Conservation (phyloP, 2,797 vertebrate genomes). For the Siniperca scherzeri region DNA sequence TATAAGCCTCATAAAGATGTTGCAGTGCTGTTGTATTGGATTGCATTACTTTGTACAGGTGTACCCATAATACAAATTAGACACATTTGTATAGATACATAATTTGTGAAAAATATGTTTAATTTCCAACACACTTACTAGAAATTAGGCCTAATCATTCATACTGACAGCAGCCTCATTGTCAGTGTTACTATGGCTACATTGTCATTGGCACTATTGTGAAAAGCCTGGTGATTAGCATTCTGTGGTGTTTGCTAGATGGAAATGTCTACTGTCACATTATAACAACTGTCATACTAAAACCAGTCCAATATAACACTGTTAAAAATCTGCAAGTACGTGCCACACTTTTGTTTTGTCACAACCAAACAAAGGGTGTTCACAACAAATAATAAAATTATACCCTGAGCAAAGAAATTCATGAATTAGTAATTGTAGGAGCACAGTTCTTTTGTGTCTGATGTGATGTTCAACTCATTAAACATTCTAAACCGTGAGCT, state of each 20-base stretch:
- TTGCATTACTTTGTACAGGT: neutral
- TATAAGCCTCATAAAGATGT: neutral
- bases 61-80: neutral
- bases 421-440: slow-evolving; percentile 68
- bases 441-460: slow-evolving; percentile 43
- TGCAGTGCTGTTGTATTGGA: neutral
- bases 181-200: slow-evolving; percentile 64
- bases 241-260: slow-evolving; percentile 35
- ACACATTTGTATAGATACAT: neutral
- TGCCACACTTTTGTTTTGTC: slow-evolving; percentile 48
- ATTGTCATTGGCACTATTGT: slow-evolving; percentile 46
- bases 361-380: slow-evolving; percentile 46
- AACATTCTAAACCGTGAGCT: slow-evolving; percentile 70
- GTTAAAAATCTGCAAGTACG: slow-evolving; percentile 15
- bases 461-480: slow-evolving; percentile 72
- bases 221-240: slow-evolving; percentile 52
- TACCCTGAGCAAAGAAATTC: slow-evolving; percentile 53
- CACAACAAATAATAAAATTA: slow-evolving; percentile 62
- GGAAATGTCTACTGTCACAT: slow-evolving; percentile 39
- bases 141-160: slow-evolving; percentile 41
- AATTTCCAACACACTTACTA: slow-evolving; percentile 23
- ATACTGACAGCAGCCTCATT: slow-evolving; percentile 29
- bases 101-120: slow-evolving; percentile 29
- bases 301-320: slow-evolving; percentile 14
- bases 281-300: slow-evolving; percentile 18